These are phyloP conservation scores for Oreocharis arfaki DNA, from an alignment of 2,113 vertebrate genomes.

Conservation along the genomic window DNA sequence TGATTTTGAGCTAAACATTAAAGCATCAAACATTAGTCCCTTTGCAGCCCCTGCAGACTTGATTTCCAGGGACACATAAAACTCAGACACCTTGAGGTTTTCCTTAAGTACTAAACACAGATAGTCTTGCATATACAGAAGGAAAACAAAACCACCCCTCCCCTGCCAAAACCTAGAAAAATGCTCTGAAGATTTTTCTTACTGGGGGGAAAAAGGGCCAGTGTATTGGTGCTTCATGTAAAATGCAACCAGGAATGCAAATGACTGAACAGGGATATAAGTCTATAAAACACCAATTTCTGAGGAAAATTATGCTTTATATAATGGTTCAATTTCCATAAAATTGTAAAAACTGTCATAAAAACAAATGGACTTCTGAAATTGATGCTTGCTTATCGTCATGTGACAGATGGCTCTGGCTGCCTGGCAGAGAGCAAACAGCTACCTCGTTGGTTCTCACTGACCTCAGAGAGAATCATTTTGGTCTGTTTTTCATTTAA, in stretches of 20 bases:
- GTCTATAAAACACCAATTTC: constrained; percentile 10
- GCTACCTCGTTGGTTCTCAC: background rate
- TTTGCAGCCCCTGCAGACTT: background rate
- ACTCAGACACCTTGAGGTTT: background rate
- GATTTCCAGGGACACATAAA: background rate
- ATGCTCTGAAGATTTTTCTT: background rate
- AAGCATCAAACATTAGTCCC: background rate
- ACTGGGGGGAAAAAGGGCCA: background rate
- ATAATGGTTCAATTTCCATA: constrained; percentile 27
- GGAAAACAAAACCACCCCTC: background rate
- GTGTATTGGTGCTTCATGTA: background rate
- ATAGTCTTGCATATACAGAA: background rate
- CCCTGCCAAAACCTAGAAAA: background rate
- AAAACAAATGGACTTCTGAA: background rate
- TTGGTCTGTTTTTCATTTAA: background rate
- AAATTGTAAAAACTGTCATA: constrained; percentile 2
- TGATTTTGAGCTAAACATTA: background rate
- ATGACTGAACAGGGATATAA: constrained; percentile 13
- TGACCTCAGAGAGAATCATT: background rate
- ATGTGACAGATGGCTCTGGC: background rate
- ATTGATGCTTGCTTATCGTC: background rate
- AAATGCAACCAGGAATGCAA: background rate
- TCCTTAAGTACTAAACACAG: background rate
- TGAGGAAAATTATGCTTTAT: constrained; percentile 24
- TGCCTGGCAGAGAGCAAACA: background rate